Conservation (phyloP, 2,797 vertebrate genomes). For the Acanthornis magna region DNA sequence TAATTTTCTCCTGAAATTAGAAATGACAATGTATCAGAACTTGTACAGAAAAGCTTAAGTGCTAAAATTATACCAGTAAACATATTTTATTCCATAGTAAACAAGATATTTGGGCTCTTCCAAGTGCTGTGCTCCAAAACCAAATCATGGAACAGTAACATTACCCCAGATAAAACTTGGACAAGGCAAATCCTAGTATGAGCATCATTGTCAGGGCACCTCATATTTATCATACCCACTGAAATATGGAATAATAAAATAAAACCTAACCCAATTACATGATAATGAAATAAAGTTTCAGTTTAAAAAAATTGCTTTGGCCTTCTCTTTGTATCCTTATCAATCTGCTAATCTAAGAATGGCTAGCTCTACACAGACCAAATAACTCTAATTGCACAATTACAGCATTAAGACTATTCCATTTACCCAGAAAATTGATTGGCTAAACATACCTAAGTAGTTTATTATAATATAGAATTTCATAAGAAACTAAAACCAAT, state of each 20-base stretch:
- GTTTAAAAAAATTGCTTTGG: conserved; percentile 39
- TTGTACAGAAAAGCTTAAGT: neutral
- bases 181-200: neutral
- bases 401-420: conserved; percentile 42
- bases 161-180: neutral
- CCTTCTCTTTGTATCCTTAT: conserved; percentile 55
- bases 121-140: neutral
- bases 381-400: conserved; percentile 53
- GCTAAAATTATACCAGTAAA: neutral
- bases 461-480: conserved; percentile 51
- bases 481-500: conserved; percentile 17
- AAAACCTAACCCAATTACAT: conserved; percentile 49
- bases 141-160: neutral
- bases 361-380: conserved; percentile 18
- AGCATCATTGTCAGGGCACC: neutral
- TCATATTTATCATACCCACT: conserved; percentile 54
- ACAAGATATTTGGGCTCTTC: neutral
- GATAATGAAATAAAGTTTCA: conserved; percentile 61
- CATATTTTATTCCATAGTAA: neutral
- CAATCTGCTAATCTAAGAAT: conserved; percentile 51
- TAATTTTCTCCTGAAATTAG: neutral
- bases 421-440: conserved; percentile 59
- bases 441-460: conserved; percentile 18
- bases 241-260: conserved; percentile 60
- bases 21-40: neutral